Evolutionary conservation across 2,888 invertebrate species (phyloP), one percentile per base, ranked within the genome.

Genomic region (Cryptocephalus moraei): DNA sequence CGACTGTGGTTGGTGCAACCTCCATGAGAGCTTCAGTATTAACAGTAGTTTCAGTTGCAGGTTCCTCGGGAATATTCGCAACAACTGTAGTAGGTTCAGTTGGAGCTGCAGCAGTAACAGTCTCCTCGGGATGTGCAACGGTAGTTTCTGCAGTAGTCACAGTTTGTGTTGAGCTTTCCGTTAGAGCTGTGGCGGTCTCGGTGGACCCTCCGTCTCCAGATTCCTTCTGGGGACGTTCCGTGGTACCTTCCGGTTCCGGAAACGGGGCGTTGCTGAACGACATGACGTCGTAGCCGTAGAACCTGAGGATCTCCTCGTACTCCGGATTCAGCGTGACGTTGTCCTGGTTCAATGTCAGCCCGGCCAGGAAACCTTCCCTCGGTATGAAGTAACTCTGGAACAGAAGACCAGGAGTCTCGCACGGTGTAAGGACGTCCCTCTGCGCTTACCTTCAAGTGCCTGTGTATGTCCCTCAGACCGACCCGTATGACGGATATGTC

Each of bases 331-430:
- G 78, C 6, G 81, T 82, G 0, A 88, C 83, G 62, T 87, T 86
- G 60, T 84, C 85, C 52, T 83, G 82, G 67, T 84, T 90, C 38
- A 91, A 72, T 8, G 86, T 86, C 49, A 90, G 70, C 1, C 90
- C 90, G 10, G 86, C 86, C 2, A 90, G 73, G 53, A 89, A 89
- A 36, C 89, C 89, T 63, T 90, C 87, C 59, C 82, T 81, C 12
- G 85, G 84, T 49, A 87, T 84, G 61, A 90, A 86, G 65, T 90
- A 90, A 43, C 86, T 89, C 90, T 86, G 74, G 50, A 73, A 69
- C 22, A 4, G 31, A n/a, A 1, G 31, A 40, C 22, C 22, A 4
- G 22, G 22, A 4, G 22, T 4, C n/a, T 22, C 22, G 22, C 2
- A 4, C 22, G 22, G 22, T 22, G 22, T 2, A 2, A 6, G 6